phyloP scores from a whole-genome alignment of 2,888 invertebrate genomes.

The Acrocyrtus sp. region DNA sequence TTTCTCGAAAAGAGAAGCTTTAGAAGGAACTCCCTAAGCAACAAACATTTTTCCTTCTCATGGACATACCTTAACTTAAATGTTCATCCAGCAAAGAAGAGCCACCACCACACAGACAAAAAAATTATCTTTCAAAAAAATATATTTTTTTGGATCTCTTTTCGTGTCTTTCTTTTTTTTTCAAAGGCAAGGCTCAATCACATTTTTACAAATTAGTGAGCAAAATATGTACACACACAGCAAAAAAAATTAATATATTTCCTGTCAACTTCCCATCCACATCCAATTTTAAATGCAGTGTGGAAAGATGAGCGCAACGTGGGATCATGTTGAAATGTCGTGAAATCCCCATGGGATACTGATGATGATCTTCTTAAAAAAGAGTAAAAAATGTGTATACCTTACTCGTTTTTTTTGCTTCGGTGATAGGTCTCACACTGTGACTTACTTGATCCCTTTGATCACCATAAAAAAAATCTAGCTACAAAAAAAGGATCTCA shows the following conservation, averaged over 20 bases:
- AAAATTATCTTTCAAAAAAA: neutral
- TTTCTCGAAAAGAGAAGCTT: neutral
- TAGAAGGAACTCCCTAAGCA: neutral
- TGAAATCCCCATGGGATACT: slow-evolving; percentile 45
- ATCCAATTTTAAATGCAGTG: neutral
- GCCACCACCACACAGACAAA: no score
- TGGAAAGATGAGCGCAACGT: slow-evolving; percentile 19
- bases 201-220: no score
- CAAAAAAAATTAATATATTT: no score
- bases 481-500: slow-evolving; percentile 12
- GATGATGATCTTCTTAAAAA: slow-evolving; percentile 7
- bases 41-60: neutral
- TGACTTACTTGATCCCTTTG: slow-evolving; percentile 55
- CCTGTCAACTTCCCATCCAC: no score
- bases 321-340: slow-evolving; percentile 48
- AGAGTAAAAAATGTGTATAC: neutral
- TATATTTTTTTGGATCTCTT: neutral
- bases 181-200: no score
- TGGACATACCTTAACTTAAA: neutral
- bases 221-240: no score
- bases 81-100: neutral
- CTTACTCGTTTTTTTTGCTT: neutral
- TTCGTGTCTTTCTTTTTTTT: no score
- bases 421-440: slow-evolving; percentile 48
- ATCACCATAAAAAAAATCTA: slow-evolving; percentile 28